Percentiles rank a stretch among this genome's conserved stretches.
Evolutionary conservation across 1,140 invertebrate genomes (phyloP).

Genomic region (Brachionus plicatilis): DNA sequence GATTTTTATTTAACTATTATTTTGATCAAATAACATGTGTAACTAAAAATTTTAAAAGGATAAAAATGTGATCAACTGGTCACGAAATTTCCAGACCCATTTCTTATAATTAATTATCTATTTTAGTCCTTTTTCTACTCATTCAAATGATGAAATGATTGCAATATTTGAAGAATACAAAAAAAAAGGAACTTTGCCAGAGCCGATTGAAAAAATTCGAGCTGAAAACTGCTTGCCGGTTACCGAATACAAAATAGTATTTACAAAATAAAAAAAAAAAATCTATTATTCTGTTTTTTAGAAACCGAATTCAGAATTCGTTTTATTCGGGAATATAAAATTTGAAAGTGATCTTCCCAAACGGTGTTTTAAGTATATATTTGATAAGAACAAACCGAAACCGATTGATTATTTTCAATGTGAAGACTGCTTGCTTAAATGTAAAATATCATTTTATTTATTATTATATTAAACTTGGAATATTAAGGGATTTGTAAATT

Average conservation of each 20-base stretch:
- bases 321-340: not conserved
- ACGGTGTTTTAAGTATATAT: constrained; percentile 6
- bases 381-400: not conserved
- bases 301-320: not conserved
- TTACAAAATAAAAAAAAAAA: not conserved
- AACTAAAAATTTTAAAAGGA: too few species aligned
- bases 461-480: not conserved
- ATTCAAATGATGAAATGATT: not conserved
- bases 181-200: not conserved
- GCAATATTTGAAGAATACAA: not conserved
- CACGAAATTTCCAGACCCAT: too few species aligned
- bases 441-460: not conserved
- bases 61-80: too few species aligned
- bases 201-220: not conserved
- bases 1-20: too few species aligned
- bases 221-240: not conserved
- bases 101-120: not conserved
- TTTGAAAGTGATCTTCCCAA: constrained; percentile 7
- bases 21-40: too few species aligned
- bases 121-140: not conserved
- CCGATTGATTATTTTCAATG: constrained; percentile 25
- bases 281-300: not conserved
- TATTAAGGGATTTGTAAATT: constrained; percentile 5
- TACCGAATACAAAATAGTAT: not conserved
- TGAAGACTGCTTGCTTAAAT: not conserved